These are phyloP conservation scores for Lypha dubia DNA, from an alignment of 2,888 invertebrate genomes.

Conservation along the genomic window DNA sequence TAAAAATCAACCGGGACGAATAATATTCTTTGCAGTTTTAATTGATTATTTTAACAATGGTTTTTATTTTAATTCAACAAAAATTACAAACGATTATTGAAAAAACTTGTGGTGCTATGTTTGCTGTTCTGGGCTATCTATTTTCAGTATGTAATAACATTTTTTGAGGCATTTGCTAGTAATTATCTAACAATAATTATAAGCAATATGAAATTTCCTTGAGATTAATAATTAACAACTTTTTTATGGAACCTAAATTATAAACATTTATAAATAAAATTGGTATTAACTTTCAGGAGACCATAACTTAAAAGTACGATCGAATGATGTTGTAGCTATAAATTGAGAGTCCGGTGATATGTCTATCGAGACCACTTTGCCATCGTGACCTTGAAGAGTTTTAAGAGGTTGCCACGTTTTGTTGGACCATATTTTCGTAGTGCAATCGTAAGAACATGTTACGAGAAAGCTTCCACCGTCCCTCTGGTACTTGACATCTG, in stretches of 20 bases:
- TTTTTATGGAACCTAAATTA: constrained; percentile 28
- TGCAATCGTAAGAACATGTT: constrained; percentile 96
- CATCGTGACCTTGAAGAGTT: constrained; percentile 97
- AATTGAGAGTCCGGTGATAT: constrained; percentile 94
- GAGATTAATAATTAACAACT: constrained; percentile 62
- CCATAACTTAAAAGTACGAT: constrained; percentile 99
- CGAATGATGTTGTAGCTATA: constrained; percentile 96
- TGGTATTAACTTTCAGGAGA: constrained; percentile 86
- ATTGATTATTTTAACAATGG: constrained; percentile 41
- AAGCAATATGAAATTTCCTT: constrained; percentile 38
- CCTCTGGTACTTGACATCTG: constrained; percentile 94
- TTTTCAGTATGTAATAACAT: constrained; percentile 16
- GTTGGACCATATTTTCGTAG: constrained; percentile 97
- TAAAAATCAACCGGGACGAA: too few species aligned
- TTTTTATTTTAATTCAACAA: constrained; percentile 50
- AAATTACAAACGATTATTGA: constrained; percentile 42
- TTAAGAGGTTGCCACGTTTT: constrained; percentile 99
- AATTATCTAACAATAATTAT: constrained; percentile 38
- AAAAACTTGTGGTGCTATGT: constrained; percentile 24
- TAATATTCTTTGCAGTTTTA: neutral
- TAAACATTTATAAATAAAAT: constrained; percentile 75
- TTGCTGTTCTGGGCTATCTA: constrained; percentile 37
- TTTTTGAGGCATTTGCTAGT: neutral
- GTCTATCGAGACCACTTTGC: constrained; percentile 97
- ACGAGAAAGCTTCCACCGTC: constrained; percentile 94